These are phyloP conservation scores for Microcebus ravelobensis DNA, from an alignment of 2,113 vertebrate genomes.

Conservation along the genomic window DNA sequence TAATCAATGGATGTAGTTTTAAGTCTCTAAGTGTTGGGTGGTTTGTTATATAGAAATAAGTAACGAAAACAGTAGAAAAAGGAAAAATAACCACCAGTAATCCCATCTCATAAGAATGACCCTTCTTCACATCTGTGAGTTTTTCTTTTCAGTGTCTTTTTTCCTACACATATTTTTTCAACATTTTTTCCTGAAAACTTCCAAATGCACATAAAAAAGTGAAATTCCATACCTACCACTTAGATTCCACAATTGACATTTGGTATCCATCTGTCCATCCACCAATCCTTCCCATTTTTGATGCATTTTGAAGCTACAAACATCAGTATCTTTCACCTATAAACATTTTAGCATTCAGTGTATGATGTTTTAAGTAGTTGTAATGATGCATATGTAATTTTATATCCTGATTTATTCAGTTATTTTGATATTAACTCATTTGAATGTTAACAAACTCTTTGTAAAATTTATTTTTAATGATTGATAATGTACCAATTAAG, in stretches of 20 bases:
- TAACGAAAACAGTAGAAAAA: neutral
- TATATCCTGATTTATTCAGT: conserved; percentile 42
- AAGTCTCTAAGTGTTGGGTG: neutral
- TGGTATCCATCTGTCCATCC: neutral
- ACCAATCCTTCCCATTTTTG: neutral
- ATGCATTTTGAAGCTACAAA: neutral
- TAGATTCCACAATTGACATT: neutral
- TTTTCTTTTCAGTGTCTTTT: neutral
- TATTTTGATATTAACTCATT: conserved; percentile 27
- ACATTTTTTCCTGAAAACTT: neutral
- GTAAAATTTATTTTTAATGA: conserved; percentile 63
- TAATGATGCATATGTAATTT: conserved; percentile 21
- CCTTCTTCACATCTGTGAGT: neutral
- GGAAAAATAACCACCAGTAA: neutral
- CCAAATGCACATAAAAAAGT: neutral
- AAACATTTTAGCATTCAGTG: neutral
- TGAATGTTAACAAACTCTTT: conserved; percentile 46
- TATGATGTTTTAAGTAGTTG: neutral
- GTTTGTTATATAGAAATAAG: neutral
- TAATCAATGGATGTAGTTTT: neutral
- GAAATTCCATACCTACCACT: neutral
- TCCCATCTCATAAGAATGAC: neutral
- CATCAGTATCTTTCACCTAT: neutral
- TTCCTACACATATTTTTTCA: neutral
- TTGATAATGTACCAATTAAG: neutral